Base-by-base conservation (phyloP, 23 tunicate species). In the Aplidium turbinatum region DNA sequence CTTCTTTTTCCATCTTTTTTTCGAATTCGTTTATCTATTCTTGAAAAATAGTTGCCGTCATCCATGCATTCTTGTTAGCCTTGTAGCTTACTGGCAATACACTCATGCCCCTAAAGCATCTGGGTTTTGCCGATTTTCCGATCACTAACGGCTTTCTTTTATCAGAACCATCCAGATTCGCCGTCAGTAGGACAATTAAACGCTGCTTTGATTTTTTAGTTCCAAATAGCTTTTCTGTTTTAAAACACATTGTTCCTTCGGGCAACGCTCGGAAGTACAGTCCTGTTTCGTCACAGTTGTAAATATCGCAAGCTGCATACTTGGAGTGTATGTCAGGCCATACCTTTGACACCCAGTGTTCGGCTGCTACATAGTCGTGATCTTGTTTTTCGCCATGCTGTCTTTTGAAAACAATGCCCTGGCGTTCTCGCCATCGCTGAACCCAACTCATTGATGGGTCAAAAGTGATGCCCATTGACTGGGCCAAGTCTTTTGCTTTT, bases 221-320 rank as follows among this genome's bases (percentile, higher is more conserved):
- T 20, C 46, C 63, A 2, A 63, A 52, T 2, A 72, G 63, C 46
- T 72, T 53, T 72, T 72, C 78, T 28, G 52, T 72, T 27, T 72
- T 53, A 1, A 28, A 27, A 47, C 63, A 72, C 78, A 52, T 52
- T 23, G 39, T 72, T 25, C 40, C 40, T 28, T 72, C 78, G 1
- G 40, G 78, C 1, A 53, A 26, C 6, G 38, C 26, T 1, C 63
- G 63, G n/a, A 52, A 72, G 27, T 72, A 48, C 52, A 72, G 63
- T 1, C 78, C 78, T 31, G 78, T 50, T 53, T 72, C 63, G 26
- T 72, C 63, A 53, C 78, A 70, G 33, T 72, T 72, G 63, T 72
- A 72, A 53, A 72, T 72, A 11, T 72, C 78, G 30, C 6, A 48
- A 48, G 78, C 78, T 1, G 63, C 22, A 33, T 52, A 72, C 1